phyloP scores from a whole-genome alignment of 1,140 invertebrate species.

The Protaetia brevitarsis region DNA sequence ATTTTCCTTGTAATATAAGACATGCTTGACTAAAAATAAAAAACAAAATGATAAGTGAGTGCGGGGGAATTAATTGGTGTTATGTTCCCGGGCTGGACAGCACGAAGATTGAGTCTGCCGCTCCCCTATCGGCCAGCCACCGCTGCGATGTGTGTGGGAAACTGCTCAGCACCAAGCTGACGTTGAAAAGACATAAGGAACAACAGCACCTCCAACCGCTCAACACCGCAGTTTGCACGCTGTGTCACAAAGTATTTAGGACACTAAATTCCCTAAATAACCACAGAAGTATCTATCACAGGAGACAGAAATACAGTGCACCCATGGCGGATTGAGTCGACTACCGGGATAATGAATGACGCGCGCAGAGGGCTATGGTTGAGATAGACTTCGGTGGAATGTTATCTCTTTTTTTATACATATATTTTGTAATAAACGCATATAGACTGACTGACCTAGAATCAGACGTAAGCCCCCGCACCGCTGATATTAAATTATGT shows the following conservation, averaged over 20 bases:
- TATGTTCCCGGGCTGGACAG: constrained; percentile 48
- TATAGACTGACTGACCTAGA: constrained; percentile 8
- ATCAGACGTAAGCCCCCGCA: constrained; percentile 38
- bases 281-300: constrained; percentile 84
- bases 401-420: neutral
- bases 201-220: constrained; percentile 82
- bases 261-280: constrained; percentile 85
- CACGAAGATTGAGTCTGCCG: constrained; percentile 47
- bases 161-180: constrained; percentile 77
- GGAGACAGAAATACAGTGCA: constrained; percentile 61
- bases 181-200: constrained; percentile 82
- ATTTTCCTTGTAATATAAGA: constrained; percentile 37
- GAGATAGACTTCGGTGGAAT: neutral
- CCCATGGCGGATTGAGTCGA: neutral
- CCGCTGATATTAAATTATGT: no score
- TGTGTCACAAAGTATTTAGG: constrained; percentile 85
- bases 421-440: no score
- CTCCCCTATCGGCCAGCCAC: constrained; percentile 67
- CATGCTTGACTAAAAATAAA: constrained; percentile 38
- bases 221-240: constrained; percentile 77
- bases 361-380: neutral
- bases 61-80: constrained; percentile 48
- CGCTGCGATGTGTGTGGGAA: constrained; percentile 83
- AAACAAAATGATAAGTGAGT: constrained; percentile 18
- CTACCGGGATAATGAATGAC: neutral